phyloP scores from a whole-genome alignment of 2,797 vertebrate species.

The Simalia tracyae region DNA sequence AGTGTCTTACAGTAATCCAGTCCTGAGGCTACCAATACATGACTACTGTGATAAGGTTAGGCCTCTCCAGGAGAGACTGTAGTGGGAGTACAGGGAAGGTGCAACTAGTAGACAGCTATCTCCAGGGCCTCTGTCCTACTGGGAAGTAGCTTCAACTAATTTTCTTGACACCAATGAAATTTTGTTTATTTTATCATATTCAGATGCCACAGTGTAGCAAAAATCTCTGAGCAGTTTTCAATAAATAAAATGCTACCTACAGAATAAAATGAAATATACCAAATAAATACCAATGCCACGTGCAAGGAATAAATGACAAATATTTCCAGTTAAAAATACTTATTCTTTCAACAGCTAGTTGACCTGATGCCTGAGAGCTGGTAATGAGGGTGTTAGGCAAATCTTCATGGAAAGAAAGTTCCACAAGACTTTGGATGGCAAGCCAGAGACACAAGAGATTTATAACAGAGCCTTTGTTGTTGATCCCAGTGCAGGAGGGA shows the following conservation, averaged over 20 bases:
- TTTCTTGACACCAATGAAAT: not conserved
- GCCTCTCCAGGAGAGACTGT: not conserved
- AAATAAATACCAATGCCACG: not conserved
- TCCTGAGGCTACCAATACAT: not conserved
- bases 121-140: not conserved
- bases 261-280: not conserved
- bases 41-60: not conserved
- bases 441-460: not conserved
- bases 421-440: not conserved
- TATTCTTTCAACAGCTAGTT: not conserved
- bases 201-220: not conserved
- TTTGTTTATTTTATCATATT: not conserved
- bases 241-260: not conserved
- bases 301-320: not conserved
- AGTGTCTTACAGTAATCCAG: not conserved
- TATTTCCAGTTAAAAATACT: not conserved
- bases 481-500: not conserved
- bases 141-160: not conserved
- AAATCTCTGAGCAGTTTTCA: not conserved
- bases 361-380: not conserved
- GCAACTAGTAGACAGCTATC: not conserved
- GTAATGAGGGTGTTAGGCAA: not conserved
- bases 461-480: not conserved
- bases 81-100: not conserved
- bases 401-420: not conserved